Evolutionary conservation across 35 echinoderm and acorn worm genomes (phyloP).

Genomic region (Apostichopus californicus): DNA sequence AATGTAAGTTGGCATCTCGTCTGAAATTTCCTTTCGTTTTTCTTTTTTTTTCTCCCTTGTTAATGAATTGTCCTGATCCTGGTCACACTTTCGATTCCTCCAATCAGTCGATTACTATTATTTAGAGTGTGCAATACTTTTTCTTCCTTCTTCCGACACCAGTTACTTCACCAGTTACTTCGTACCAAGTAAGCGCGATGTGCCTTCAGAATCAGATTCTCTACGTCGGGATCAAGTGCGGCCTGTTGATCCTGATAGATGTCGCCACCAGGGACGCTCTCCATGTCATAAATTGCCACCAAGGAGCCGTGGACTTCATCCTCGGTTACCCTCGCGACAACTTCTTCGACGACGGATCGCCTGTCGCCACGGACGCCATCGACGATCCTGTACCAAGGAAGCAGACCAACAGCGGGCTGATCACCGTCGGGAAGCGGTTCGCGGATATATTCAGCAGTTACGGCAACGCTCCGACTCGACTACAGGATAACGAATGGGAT

Average conservation of each 20-base stretch:
- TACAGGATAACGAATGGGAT: slow-evolving; percentile 76
- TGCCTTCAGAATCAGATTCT: slow-evolving; percentile 67
- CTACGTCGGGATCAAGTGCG: slow-evolving; percentile 84
- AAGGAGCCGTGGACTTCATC: slow-evolving; percentile 77
- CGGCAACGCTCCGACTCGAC: slow-evolving; percentile 66
- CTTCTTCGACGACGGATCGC: slow-evolving; percentile 18
- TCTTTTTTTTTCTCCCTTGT: too few species aligned
- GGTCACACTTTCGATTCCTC: too few species aligned
- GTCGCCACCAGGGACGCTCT: slow-evolving; percentile 55
- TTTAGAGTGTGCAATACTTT: background rate
- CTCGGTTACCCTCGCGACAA: slow-evolving; percentile 46
- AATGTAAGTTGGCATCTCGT: too few species aligned
- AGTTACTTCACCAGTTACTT: slow-evolving; percentile 63
- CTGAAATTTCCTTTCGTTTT: too few species aligned
- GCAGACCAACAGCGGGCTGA: slow-evolving; percentile 27
- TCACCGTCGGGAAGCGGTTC: slow-evolving; percentile 85
- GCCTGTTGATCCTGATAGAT: slow-evolving; percentile 77
- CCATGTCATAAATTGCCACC: slow-evolving; percentile 81
- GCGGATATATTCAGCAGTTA: slow-evolving; percentile 79
- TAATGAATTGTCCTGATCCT: too few species aligned
- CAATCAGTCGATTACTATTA: too few species aligned
- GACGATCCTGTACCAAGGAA: background rate
- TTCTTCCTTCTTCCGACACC: background rate
- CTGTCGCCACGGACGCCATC: background rate
- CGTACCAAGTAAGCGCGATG: slow-evolving; percentile 77